phyloP scores from a whole-genome alignment of 2,888 invertebrate genomes.

The Silvanus unidentatus region DNA sequence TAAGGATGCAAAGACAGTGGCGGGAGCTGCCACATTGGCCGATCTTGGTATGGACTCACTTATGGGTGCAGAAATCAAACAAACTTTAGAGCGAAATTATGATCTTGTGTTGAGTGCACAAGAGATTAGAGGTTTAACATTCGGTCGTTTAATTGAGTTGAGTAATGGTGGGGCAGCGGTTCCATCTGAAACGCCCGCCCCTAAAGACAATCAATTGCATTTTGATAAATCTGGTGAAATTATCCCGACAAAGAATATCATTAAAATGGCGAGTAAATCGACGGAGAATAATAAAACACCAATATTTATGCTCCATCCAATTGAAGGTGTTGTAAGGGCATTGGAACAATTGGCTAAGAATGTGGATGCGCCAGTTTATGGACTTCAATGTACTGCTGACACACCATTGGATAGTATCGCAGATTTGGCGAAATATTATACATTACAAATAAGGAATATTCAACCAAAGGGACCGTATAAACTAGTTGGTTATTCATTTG shows the following conservation, averaged over 20 bases:
- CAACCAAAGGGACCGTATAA: conserved; percentile 82
- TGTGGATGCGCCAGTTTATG: conserved; percentile 73
- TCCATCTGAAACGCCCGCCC: conserved; percentile 23
- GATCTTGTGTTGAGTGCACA: conserved; percentile 86
- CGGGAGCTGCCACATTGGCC: conserved; percentile 71
- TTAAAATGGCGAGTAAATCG: conserved; percentile 60
- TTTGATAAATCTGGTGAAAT: conserved; percentile 53
- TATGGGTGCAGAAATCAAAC: conserved; percentile 99
- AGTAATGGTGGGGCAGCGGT: conserved; percentile 35
- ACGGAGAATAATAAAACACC: conserved; percentile 44
- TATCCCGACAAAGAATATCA: conserved; percentile 67
- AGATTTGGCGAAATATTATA: conserved; percentile 67
- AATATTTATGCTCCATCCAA: conserved; percentile 74
- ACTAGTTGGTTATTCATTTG: conserved; percentile 92
- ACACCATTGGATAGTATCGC: conserved; percentile 69
- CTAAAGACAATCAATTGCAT: conserved; percentile 50
- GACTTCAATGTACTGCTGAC: conserved; percentile 79
- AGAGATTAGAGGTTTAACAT: conserved; percentile 81
- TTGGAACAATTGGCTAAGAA: conserved; percentile 66
- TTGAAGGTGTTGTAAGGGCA: conserved; percentile 77
- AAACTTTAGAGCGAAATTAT: conserved; percentile 86
- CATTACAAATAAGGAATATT: conserved; percentile 65
- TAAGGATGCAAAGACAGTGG: conserved; percentile 76
- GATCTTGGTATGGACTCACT: conserved; percentile 97
- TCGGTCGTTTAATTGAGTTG: conserved; percentile 65